These are phyloP conservation scores for Pelmatolapia mariae DNA, from an alignment of 2,113 vertebrate species.

Conservation along the genomic window DNA sequence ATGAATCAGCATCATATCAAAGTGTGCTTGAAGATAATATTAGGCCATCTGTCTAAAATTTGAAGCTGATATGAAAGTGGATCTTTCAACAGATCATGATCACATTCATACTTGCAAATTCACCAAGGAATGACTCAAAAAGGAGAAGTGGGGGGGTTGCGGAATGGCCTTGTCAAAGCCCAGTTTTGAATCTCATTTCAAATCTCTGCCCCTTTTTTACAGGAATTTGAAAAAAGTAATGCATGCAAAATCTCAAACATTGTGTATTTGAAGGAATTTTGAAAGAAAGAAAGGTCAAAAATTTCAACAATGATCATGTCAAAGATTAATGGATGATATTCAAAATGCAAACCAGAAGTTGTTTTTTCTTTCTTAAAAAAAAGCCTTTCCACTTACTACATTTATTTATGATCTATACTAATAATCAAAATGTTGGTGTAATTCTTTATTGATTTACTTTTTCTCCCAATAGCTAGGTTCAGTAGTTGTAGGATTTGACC, in stretches of 20 bases:
- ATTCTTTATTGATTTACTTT: background rate
- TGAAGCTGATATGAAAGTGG: background rate
- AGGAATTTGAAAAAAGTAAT: background rate
- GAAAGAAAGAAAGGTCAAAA: background rate
- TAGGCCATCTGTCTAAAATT: background rate
- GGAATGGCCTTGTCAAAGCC: background rate
- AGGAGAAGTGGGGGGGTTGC: background rate
- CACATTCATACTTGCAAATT: background rate
- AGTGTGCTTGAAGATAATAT: background rate
- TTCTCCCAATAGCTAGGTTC: background rate
- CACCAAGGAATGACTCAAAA: background rate
- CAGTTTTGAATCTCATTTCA: background rate
- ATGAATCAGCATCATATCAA: background rate
- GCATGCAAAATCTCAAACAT: background rate
- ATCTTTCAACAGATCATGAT: background rate
- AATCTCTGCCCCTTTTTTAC: background rate
- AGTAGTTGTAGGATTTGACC: background rate
- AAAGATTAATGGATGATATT: background rate
- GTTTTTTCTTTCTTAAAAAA: background rate
- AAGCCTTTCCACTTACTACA: background rate
- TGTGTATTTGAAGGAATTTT: background rate
- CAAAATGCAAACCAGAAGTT: background rate
- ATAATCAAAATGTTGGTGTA: background rate
- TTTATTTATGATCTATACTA: background rate
- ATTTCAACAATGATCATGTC: background rate